Percentiles rank a stretch among this genome's conserved stretches.
Evolutionary conservation across 2,113 vertebrate genomes (phyloP).

Genomic region (Canis aureus): DNA sequence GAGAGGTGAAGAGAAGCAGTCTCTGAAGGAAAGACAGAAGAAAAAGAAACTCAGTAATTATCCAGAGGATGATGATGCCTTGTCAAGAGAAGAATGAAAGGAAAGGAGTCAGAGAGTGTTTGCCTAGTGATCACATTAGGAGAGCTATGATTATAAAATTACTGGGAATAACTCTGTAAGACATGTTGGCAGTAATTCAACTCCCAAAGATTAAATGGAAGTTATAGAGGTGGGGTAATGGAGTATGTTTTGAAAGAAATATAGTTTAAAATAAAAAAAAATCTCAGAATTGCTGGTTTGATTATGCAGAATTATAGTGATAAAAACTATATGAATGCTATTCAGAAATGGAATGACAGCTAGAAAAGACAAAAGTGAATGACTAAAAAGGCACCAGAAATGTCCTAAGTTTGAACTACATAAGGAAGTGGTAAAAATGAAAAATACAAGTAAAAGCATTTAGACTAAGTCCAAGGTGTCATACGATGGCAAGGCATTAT

Average conservation of each 20-base stretch:
- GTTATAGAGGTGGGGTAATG: conserved; percentile 57
- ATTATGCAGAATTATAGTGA: conserved; percentile 72
- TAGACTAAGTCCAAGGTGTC: conserved; percentile 25
- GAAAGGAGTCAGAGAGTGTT: conserved; percentile 63
- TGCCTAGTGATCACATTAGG: conserved; percentile 41
- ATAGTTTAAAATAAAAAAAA: conserved; percentile 49
- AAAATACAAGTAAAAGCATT: neutral
- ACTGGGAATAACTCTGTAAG: conserved; percentile 58
- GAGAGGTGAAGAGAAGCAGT: neutral
- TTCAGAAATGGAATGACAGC: conserved; percentile 40
- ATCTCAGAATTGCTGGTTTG: conserved; percentile 73
- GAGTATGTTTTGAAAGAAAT: conserved; percentile 64
- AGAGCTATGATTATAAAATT: conserved; percentile 80
- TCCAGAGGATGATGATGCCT: conserved; percentile 23
- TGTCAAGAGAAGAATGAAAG: conserved; percentile 70
- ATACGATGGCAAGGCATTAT: neutral
- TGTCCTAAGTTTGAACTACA: neutral
- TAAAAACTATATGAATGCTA: conserved; percentile 60
- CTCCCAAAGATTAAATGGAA: conserved; percentile 68
- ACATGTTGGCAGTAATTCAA: conserved; percentile 71
- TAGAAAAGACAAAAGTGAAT: conserved; percentile 58
- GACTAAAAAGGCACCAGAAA: neutral
- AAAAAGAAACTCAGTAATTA: conserved; percentile 64
- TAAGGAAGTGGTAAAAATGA: neutral
- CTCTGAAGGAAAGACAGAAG: neutral